phyloP scores from a whole-genome alignment of 1,140 invertebrate species.

The Meloidogyne exigua region DNA sequence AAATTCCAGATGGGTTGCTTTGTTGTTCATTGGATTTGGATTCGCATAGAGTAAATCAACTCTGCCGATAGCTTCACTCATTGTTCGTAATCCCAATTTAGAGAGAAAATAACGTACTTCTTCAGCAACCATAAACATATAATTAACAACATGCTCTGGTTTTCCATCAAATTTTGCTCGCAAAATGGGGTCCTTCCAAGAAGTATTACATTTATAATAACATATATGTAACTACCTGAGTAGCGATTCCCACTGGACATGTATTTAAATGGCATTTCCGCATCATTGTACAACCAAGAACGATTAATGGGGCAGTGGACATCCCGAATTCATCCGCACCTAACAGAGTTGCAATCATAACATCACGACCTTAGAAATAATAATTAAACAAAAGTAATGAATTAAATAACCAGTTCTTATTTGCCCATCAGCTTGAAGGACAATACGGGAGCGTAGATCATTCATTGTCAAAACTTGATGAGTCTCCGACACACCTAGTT shows the following conservation, averaged over 20 bases:
- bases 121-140: slow-evolving; percentile 85
- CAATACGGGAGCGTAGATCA: slow-evolving; percentile 86
- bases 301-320: slow-evolving; percentile 90
- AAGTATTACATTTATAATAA: slow-evolving; percentile 7
- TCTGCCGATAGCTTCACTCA: slow-evolving; percentile 89
- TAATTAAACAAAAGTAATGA: not conserved
- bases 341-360: slow-evolving; percentile 88
- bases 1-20: slow-evolving; percentile 82
- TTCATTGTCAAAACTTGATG: slow-evolving; percentile 91
- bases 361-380: slow-evolving; percentile 77
- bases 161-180: slow-evolving; percentile 94
- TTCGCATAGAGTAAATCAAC: slow-evolving; percentile 76
- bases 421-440: slow-evolving; percentile 91
- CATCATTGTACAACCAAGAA: slow-evolving; percentile 98
- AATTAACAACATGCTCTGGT: slow-evolving; percentile 95
- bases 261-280: slow-evolving; percentile 98
- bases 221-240: slow-evolving; percentile 68
- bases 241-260: slow-evolving; percentile 96
- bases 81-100: slow-evolving; percentile 79
- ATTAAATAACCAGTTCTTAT: slow-evolving; percentile 72
- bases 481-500: slow-evolving; percentile 90
- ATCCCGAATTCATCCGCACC: slow-evolving; percentile 96
- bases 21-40: slow-evolving; percentile 70
- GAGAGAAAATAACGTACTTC: slow-evolving; percentile 76
- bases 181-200: slow-evolving; percentile 79